phyloP scores from a whole-genome alignment of 2,113 vertebrate species.

The Cochlearius cochlearius region DNA sequence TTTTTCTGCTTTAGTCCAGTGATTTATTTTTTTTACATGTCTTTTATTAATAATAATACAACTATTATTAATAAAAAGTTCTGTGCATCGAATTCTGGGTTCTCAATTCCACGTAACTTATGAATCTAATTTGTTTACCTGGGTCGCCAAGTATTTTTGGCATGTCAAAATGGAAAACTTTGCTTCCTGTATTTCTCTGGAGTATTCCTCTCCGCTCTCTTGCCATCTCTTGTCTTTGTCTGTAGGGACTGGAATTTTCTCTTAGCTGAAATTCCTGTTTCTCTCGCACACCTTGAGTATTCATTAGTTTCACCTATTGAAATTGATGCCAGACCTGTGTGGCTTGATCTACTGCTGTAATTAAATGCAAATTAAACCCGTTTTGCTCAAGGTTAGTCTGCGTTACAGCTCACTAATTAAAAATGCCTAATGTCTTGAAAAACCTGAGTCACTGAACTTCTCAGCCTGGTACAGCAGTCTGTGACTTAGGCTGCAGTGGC shows the following conservation, averaged over 20 bases:
- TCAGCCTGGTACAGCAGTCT: not conserved
- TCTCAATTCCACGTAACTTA: not conserved
- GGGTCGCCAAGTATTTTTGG: not conserved
- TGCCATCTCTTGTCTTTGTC: not conserved
- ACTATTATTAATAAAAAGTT: not conserved
- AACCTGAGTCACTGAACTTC: slow-evolving; percentile 41
- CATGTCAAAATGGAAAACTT: not conserved
- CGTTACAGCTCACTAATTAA: slow-evolving; percentile 13
- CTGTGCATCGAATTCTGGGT: not conserved
- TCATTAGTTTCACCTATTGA: slow-evolving; percentile 44
- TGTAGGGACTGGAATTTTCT: slow-evolving; percentile 6
- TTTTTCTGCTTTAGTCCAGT: not conserved
- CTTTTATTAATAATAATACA: not conserved
- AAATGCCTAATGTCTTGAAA: slow-evolving; percentile 31
- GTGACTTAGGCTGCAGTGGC: not conserved
- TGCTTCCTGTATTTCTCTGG: not conserved
- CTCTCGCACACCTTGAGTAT: slow-evolving; percentile 17
- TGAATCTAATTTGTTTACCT: not conserved
- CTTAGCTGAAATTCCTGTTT: slow-evolving; percentile 62
- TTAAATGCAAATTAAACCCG: slow-evolving; percentile 62
- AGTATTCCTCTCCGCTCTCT: not conserved
- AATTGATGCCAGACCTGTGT: slow-evolving; percentile 46
- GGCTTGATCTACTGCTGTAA: slow-evolving; percentile 58
- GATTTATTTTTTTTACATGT: too few relatives aligned
- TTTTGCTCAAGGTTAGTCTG: slow-evolving; percentile 32